phyloP scores from a whole-genome alignment of 1,140 invertebrate genomes.

The Philaenus spumarius region DNA sequence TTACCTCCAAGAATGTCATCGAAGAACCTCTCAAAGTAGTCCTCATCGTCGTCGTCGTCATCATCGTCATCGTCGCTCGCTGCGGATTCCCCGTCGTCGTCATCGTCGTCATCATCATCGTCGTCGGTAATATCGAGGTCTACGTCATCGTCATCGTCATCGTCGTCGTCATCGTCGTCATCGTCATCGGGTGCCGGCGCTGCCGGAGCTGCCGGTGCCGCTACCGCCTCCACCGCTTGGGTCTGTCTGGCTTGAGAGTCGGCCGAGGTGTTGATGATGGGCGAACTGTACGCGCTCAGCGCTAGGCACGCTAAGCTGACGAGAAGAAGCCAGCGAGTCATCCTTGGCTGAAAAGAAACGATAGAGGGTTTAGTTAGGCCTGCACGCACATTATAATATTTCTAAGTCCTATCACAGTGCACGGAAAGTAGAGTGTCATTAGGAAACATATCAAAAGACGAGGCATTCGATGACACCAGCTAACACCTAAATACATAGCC shows the following conservation, averaged over 20 bases:
- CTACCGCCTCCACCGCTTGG: not conserved
- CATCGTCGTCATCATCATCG: conserved; percentile 44
- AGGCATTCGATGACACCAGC: too few relatives aligned
- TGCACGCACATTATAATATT: too few relatives aligned
- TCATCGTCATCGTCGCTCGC: conserved; percentile 45
- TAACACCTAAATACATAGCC: too few relatives aligned
- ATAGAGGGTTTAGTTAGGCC: too few relatives aligned
- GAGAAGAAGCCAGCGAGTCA: conserved; percentile 10
- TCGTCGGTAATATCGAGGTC: conserved; percentile 43
- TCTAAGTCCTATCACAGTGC: too few relatives aligned
- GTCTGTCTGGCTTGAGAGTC: not conserved
- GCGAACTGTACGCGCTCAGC: not conserved
- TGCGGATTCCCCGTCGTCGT: conserved; percentile 21
- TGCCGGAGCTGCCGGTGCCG: conserved; percentile 4
- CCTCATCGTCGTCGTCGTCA: conserved; percentile 69
- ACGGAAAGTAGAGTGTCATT: too few relatives aligned
- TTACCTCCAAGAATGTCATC: conserved; percentile 73
- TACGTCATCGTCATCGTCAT: conserved; percentile 33
- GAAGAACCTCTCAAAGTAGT: conserved; percentile 71
- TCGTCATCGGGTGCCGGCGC: conserved; percentile 23
- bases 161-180: conserved; percentile 46
- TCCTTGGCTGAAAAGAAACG: not conserved
- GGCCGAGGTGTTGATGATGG: conserved; percentile 9
- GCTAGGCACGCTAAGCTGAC: not conserved
- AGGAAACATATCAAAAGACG: too few relatives aligned